Evolutionary conservation across 2,797 vertebrate genomes (phyloP).

Genomic region (Otus scops): DNA sequence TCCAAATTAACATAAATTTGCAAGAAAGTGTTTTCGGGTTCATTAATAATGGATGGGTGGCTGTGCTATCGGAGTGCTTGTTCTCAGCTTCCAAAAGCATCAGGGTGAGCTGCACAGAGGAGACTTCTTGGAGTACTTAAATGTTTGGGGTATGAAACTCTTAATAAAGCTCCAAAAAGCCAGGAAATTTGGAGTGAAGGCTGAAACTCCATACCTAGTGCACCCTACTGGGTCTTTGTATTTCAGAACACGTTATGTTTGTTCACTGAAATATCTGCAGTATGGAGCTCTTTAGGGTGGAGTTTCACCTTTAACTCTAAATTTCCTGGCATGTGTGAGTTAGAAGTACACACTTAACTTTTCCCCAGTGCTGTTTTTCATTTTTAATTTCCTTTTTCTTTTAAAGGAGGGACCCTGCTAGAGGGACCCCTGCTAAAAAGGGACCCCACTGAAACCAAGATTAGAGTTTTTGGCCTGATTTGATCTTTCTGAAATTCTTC

Average conservation of each 20-base stretch:
- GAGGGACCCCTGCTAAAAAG: slow-evolving; percentile 18
- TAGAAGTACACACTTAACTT: background rate
- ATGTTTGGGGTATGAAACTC: slow-evolving; percentile 9
- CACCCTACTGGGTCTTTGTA: slow-evolving; percentile 37
- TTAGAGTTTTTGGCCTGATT: background rate
- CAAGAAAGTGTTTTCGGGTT: slow-evolving; percentile 22
- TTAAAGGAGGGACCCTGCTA: slow-evolving; percentile 34
- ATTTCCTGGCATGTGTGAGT: slow-evolving; percentile 36
- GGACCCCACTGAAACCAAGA: background rate
- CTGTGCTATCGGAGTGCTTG: background rate
- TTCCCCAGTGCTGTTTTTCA: slow-evolving; percentile 51
- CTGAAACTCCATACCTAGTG: slow-evolving; percentile 21
- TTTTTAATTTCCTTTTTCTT: slow-evolving; percentile 67
- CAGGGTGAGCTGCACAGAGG: background rate
- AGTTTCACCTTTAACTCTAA: slow-evolving; percentile 51
- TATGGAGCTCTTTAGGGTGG: background rate
- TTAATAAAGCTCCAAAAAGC: slow-evolving; percentile 32
- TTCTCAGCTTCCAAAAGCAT: background rate
- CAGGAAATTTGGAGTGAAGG: slow-evolving; percentile 52
- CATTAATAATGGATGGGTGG: slow-evolving; percentile 7
- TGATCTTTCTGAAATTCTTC: slow-evolving; percentile 34
- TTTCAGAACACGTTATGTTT: slow-evolving; percentile 6
- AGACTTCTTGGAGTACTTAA: slow-evolving; percentile 23
- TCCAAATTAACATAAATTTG: slow-evolving; percentile 21
- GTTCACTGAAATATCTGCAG: background rate